These are phyloP conservation scores for Fragum whitleyi DNA, from an alignment of 2,888 invertebrate genomes.

Conservation along the genomic window DNA sequence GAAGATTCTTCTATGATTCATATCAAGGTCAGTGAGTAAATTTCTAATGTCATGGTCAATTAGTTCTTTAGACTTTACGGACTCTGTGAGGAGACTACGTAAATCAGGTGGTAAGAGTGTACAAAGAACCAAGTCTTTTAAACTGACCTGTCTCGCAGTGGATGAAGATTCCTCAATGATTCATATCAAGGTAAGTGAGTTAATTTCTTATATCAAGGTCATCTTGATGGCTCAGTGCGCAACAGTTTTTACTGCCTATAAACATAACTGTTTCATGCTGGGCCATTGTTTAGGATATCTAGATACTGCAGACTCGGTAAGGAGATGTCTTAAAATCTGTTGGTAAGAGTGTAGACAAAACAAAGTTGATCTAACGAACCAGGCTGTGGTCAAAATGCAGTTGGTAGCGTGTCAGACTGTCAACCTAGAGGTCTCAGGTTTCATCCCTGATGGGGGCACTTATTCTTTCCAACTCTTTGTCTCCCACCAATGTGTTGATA, in stretches of 20 bases:
- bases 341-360: conserved; percentile 47
- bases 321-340: conserved; percentile 46
- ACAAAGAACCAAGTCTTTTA: conserved; percentile 57
- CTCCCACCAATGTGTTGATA: too few species aligned
- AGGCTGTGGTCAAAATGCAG: too few species aligned
- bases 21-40: conserved; percentile 24
- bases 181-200: conserved; percentile 29
- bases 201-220: not conserved
- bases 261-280: too few species aligned
- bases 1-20: conserved; percentile 61
- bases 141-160: conserved; percentile 66
- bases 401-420: too few species aligned
- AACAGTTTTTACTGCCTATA: too few species aligned
- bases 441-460: too few species aligned
- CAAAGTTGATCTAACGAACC: conserved; percentile 64
- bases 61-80: too few species aligned
- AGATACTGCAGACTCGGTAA: conserved; percentile 54
- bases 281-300: too few species aligned
- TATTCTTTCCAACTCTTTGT: too few species aligned
- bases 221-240: too few species aligned
- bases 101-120: conserved; percentile 51
- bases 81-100: conserved; percentile 41
- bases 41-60: too few species aligned
- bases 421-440: too few species aligned
- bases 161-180: conserved; percentile 66